These are phyloP conservation scores for Elephantulus edwardii DNA, from an alignment of 2,113 vertebrate species.

Conservation along the genomic window DNA sequence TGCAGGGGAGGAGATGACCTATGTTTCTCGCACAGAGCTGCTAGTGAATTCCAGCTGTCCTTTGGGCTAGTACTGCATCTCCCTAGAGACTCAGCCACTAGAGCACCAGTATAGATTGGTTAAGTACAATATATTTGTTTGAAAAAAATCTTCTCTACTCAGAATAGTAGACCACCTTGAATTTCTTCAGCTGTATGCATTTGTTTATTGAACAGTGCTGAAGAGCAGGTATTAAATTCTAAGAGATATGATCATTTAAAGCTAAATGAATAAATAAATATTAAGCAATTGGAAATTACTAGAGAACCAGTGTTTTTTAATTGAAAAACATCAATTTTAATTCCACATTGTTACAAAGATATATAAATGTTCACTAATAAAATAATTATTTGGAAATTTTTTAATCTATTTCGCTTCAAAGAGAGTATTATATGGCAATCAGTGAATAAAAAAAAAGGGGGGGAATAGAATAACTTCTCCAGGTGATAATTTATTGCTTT, in stretches of 20 bases:
- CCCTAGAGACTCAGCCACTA: no score
- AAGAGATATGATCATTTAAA: background rate
- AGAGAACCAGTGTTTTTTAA: constrained; percentile 5
- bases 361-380: background rate
- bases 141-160: background rate
- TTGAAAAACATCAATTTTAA: background rate
- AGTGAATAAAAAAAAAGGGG: background rate
- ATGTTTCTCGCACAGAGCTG: no score
- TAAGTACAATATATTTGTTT: background rate
- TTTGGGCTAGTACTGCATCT: no score
- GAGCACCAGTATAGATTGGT: no score
- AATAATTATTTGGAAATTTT: constrained; percentile 4
- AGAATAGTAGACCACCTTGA: background rate
- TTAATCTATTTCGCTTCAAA: background rate
- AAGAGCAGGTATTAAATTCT: background rate
- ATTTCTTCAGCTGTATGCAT: background rate
- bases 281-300: background rate
- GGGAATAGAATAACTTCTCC: background rate
- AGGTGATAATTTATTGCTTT: background rate
- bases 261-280: background rate
- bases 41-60: no score
- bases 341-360: background rate
- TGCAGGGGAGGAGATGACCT: no score
- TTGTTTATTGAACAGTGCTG: background rate
- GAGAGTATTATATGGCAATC: background rate